phyloP scores from a whole-genome alignment of 2,888 invertebrate genomes.

The Apamea anceps region DNA sequence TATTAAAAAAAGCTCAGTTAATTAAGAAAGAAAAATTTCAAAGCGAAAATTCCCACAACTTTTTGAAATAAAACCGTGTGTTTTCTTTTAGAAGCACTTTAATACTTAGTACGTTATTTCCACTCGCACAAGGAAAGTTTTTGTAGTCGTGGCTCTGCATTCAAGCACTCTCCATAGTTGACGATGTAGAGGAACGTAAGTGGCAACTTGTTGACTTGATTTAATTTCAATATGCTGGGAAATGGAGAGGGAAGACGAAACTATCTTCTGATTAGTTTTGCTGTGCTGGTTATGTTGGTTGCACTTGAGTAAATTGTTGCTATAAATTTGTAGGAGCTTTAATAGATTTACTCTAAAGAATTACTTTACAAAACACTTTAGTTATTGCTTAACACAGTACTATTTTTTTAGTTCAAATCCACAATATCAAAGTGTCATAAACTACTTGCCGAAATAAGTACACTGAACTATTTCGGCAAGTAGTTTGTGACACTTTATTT shows the following conservation, averaged over 20 bases:
- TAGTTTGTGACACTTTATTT: background rate
- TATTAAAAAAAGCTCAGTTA: conserved; percentile 30
- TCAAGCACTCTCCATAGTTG: conserved; percentile 27
- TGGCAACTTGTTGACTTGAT: conserved; percentile 40
- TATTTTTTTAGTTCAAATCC: background rate
- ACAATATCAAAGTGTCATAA: background rate
- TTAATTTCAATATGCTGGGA: conserved; percentile 23
- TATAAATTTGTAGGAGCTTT: background rate
- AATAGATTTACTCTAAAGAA: too few species aligned
- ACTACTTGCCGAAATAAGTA: too few species aligned
- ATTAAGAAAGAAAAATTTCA: conserved; percentile 16
- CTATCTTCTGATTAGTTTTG: conserved; percentile 8
- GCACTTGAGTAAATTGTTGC: background rate
- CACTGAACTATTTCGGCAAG: background rate
- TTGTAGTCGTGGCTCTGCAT: conserved; percentile 24
- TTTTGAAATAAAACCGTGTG: background rate
- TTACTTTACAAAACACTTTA: background rate
- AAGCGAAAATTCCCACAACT: background rate
- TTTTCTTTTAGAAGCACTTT: conserved; percentile 1
- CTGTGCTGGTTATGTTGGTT: background rate
- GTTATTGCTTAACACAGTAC: too few species aligned
- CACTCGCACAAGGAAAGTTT: background rate
- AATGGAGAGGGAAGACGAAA: conserved; percentile 5
- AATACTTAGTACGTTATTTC: background rate
- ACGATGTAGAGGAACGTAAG: conserved; percentile 13